These are phyloP conservation scores for Clitarchus hookeri DNA, from an alignment of 2,888 invertebrate genomes.

Conservation along the genomic window DNA sequence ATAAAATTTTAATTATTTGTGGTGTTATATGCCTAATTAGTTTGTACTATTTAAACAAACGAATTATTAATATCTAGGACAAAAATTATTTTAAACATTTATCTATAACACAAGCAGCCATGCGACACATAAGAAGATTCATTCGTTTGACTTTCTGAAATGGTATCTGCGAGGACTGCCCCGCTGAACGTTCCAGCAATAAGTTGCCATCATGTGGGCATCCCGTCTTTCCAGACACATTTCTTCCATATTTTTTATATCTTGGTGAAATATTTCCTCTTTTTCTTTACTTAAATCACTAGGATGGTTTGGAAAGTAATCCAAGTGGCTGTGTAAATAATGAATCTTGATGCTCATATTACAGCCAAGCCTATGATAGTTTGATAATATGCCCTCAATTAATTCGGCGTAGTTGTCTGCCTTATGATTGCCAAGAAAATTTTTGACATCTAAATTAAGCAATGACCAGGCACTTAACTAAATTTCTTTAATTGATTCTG, in stretches of 20 bases:
- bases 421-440: constrained; percentile 23
- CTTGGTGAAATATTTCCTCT: constrained; percentile 30
- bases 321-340: constrained; percentile 22
- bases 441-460: constrained; percentile 11
- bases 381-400: constrained; percentile 21
- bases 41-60: background rate
- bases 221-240: constrained; percentile 23
- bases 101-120: background rate
- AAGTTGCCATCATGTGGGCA: constrained; percentile 26
- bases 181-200: constrained; percentile 26
- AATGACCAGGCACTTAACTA: background rate
- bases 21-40: no score
- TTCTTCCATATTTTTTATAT: constrained; percentile 30
- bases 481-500: background rate
- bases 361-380: background rate
- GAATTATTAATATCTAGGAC: background rate
- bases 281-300: constrained; percentile 29
- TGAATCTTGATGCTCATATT: constrained; percentile 16
- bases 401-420: constrained; percentile 11
- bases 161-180: background rate
- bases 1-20: background rate
- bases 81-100: background rate
- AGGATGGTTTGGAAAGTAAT: constrained; percentile 29
- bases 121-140: background rate
- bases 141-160: background rate